Conservation (phyloP, 2,797 vertebrate species). For the Lagorchestes hirsutus region DNA sequence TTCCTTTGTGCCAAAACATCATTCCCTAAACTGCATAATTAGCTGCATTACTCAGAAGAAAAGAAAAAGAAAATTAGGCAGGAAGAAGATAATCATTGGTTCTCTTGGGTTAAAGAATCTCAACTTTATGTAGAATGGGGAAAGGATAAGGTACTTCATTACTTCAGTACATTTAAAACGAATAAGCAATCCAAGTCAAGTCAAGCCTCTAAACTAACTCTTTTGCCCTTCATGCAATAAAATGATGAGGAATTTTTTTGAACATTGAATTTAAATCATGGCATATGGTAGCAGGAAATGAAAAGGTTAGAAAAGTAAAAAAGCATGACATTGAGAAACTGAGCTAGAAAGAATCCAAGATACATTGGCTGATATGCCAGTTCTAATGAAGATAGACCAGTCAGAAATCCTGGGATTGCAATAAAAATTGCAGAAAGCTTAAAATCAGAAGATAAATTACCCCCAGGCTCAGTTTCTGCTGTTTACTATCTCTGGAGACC, state of each 20-base stretch:
- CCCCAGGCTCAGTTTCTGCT: background rate
- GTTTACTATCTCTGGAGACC: background rate
- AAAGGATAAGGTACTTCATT: conserved; percentile 72
- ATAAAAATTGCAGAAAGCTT: background rate
- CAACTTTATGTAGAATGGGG: conserved; percentile 75
- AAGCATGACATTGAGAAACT: background rate
- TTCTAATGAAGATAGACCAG: background rate
- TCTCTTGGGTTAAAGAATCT: conserved; percentile 74
- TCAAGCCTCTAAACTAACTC: conserved; percentile 66
- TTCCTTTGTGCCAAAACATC: conserved; percentile 35
- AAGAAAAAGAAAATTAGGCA: conserved; percentile 70
- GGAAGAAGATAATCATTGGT: conserved; percentile 69
- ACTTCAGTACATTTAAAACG: conserved; percentile 69
- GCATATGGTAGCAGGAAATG: conserved; percentile 20
- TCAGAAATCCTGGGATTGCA: background rate
- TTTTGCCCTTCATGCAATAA: conserved; percentile 66
- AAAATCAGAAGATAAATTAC: background rate
- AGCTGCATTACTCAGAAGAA: conserved; percentile 68
- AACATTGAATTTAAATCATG: conserved; percentile 66
- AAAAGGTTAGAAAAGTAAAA: conserved; percentile 29
- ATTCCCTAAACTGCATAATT: conserved; percentile 61
- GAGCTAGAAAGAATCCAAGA: background rate
- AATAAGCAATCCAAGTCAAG: conserved; percentile 14
- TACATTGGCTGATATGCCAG: background rate
- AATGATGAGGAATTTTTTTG: conserved; percentile 60